A percentile compares a stretch with the other conserved stretches of the same genome.
Conservation (phyloP, 2,797 vertebrate species). For the Lepus townsendii region DNA sequence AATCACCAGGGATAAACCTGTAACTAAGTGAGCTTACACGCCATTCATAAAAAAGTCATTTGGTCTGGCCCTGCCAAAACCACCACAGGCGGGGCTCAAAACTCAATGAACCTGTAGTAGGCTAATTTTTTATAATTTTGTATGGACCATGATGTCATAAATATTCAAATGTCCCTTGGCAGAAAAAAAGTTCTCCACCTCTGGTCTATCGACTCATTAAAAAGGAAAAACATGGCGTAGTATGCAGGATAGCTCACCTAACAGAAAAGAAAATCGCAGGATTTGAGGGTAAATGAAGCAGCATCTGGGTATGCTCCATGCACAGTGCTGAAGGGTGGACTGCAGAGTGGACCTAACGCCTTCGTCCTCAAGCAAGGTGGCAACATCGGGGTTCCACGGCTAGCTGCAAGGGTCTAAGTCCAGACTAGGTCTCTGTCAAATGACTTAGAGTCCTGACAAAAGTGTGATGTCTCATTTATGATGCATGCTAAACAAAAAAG, state of each 20-base stretch:
- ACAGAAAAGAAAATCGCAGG: neutral
- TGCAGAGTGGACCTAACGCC: neutral
- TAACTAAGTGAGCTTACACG: neutral
- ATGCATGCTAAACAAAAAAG: neutral
- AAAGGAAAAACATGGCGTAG: neutral
- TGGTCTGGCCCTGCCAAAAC: too few relatives aligned
- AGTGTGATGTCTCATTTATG: neutral
- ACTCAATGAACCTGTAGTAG: too few relatives aligned
- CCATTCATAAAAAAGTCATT: too few relatives aligned
- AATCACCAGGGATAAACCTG: neutral
- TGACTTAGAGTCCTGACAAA: conserved; percentile 31
- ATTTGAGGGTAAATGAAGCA: neutral
- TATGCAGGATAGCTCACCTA: neutral
- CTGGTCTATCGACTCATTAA: neutral
- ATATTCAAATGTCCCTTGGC: too few relatives aligned
- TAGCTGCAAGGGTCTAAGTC: neutral
- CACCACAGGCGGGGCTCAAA: too few relatives aligned
- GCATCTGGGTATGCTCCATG: neutral
- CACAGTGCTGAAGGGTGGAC: neutral
- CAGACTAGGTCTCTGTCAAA: neutral
- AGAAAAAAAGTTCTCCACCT: too few relatives aligned
- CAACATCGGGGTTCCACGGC: neutral
- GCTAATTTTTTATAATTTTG: too few relatives aligned
- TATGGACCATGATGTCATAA: too few relatives aligned
- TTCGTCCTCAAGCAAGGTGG: neutral